Conservation (phyloP, 2,888 invertebrate species). For the Hanleya hanleyi region DNA sequence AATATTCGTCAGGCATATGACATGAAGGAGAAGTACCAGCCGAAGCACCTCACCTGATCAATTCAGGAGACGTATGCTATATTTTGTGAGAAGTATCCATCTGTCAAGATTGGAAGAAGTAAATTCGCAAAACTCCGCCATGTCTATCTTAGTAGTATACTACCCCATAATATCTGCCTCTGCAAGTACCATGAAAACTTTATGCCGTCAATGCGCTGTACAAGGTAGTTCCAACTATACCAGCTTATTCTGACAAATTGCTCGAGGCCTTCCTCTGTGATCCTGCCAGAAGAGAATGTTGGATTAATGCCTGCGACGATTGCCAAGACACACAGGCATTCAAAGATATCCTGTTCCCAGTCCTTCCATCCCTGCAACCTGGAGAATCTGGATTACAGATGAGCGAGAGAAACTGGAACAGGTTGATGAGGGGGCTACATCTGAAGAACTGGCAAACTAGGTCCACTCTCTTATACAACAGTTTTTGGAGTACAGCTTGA, state of each 20-base stretch:
- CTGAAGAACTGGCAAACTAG: slow-evolving; percentile 14
- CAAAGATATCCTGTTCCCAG: slow-evolving; percentile 6
- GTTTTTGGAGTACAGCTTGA: slow-evolving; percentile 21
- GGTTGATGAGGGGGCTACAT: slow-evolving; percentile 10
- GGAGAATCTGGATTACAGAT: slow-evolving; percentile 13
- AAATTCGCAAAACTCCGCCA: neutral
- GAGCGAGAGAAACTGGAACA: slow-evolving; percentile 5
- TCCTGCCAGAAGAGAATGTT: too few relatives aligned
- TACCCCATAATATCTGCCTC: too few relatives aligned
- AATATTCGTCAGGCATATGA: too few relatives aligned
- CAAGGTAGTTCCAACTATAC: neutral
- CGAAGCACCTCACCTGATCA: neutral
- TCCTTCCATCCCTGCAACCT: slow-evolving; percentile 16
- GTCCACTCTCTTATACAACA: neutral
- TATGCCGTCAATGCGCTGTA: neutral
- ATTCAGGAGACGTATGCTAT: too few relatives aligned
- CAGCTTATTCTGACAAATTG: neutral
- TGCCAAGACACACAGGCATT: neutral
- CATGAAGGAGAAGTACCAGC: neutral
- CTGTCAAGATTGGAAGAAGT: neutral
- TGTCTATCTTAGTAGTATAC: neutral
- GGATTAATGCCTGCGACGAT: neutral
- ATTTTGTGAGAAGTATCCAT: neutral
- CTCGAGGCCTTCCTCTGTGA: neutral
- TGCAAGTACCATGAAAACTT: slow-evolving; percentile 11